Percentiles rank a stretch among this genome's conserved stretches.
These are phyloP conservation scores for Thripadectes ignobilis DNA, from an alignment of 2,797 vertebrate species.

Conservation along the genomic window DNA sequence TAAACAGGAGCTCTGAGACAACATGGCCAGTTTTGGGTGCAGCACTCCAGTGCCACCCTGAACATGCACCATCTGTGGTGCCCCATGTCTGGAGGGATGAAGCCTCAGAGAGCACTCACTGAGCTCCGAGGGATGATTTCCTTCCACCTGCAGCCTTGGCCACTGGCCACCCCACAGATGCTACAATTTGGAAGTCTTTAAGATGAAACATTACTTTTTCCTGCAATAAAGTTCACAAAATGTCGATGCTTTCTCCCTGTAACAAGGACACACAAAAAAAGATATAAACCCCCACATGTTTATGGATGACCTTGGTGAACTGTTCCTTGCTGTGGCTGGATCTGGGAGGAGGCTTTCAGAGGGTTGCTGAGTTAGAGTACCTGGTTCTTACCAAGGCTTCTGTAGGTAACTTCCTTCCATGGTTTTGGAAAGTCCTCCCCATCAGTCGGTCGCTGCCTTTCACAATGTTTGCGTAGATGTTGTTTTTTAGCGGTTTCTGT, in stretches of 20 bases:
- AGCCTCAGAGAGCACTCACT: neutral
- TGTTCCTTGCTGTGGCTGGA: neutral
- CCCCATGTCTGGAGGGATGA: neutral
- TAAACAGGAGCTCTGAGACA: neutral
- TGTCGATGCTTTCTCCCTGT: neutral
- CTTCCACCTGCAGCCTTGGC: neutral
- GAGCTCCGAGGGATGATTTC: neutral
- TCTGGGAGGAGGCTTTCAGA: neutral
- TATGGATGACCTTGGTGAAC: neutral
- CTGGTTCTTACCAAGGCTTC: neutral
- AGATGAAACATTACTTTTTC: neutral
- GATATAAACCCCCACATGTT: neutral
- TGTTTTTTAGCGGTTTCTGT: neutral
- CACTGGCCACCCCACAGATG: neutral
- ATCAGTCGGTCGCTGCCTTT: neutral
- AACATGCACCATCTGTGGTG: neutral
- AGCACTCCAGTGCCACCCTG: neutral
- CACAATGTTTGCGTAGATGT: neutral
- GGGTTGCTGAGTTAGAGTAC: neutral
- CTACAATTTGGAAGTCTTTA: neutral
- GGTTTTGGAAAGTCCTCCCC: neutral
- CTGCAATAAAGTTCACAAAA: constrained; percentile 19
- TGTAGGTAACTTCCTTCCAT: neutral
- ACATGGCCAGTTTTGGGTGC: rapidly evolving
- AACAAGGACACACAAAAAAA: neutral